Conservation (phyloP, 2,888 invertebrate species). For the Apamea sordens region DNA sequence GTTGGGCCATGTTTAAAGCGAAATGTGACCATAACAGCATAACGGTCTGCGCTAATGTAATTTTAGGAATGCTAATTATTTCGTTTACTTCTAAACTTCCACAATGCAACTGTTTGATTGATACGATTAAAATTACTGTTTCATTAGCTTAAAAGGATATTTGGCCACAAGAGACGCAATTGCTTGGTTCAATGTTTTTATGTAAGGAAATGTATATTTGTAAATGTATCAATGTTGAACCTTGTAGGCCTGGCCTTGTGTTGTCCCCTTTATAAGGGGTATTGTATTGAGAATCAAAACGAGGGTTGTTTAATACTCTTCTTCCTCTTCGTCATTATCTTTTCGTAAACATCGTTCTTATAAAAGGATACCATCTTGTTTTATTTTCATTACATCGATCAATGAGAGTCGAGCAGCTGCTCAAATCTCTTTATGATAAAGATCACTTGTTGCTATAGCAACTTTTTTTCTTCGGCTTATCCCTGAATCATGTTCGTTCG, state of each 20-base stretch:
- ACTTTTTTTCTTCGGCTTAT: not conserved
- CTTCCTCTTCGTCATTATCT: conserved; percentile 31
- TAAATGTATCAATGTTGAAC: conserved; percentile 26
- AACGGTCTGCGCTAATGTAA: conserved; percentile 24
- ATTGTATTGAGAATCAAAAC: conserved; percentile 35
- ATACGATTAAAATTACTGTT: conserved; percentile 50
- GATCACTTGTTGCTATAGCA: conserved; percentile 37
- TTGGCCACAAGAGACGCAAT: conserved; percentile 33
- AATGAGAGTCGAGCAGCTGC: conserved; percentile 27
- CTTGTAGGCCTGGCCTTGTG: conserved; percentile 5
- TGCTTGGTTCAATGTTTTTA: conserved; percentile 35
- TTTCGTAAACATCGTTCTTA: conserved; percentile 16
- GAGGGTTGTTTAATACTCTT: conserved; percentile 12
- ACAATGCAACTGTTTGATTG: conserved; percentile 50
- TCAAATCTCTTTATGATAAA: conserved; percentile 15
- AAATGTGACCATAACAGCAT: conserved; percentile 15
- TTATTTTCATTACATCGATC: conserved; percentile 37
- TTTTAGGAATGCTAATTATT: conserved; percentile 46
- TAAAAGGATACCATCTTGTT: conserved; percentile 25
- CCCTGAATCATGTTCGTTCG: not conserved
- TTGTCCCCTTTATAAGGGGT: conserved; percentile 4
- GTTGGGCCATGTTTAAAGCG: not conserved
- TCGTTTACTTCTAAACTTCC: conserved; percentile 55
- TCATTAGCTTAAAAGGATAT: conserved; percentile 52
- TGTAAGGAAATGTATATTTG: conserved; percentile 16